A percentile compares a stretch with the other conserved stretches of the same genome.
Evolutionary conservation across 2,797 vertebrate genomes (phyloP).

Genomic region (Natrix natrix): DNA sequence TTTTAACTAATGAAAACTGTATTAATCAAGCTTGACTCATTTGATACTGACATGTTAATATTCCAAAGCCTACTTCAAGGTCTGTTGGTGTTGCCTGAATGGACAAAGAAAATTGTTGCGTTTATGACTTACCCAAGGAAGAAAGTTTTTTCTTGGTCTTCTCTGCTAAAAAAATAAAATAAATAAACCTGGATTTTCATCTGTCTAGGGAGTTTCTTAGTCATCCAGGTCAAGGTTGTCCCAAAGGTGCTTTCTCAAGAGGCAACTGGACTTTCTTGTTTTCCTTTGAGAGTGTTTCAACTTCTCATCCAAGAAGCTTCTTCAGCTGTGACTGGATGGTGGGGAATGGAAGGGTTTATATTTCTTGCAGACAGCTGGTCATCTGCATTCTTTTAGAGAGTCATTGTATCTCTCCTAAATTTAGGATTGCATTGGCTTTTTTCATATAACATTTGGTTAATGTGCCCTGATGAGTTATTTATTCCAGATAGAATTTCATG

Average conservation of each 20-base stretch:
- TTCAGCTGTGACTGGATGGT: too few species aligned
- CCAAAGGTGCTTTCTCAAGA: background rate
- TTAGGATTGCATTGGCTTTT: too few species aligned
- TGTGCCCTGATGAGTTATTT: background rate
- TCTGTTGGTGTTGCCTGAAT: background rate
- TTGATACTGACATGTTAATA: conserved; percentile 43
- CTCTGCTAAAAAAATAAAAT: conserved; percentile 7
- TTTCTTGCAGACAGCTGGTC: too few species aligned
- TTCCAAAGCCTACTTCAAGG: conserved; percentile 35
- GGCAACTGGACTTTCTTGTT: background rate
- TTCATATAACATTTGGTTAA: background rate
- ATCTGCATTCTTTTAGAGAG: too few species aligned
- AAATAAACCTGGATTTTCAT: conserved; percentile 5
- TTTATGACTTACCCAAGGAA: background rate
- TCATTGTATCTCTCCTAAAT: too few species aligned
- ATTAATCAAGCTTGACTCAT: conserved; percentile 45
- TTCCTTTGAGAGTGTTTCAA: background rate
- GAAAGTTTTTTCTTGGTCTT: conserved; percentile 20
- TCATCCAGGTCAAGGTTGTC: background rate
- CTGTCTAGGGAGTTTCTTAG: background rate
- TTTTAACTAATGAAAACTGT: conserved; percentile 52
- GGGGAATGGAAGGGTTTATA: too few species aligned
- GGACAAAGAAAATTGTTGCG: conserved; percentile 7
- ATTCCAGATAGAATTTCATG: background rate
- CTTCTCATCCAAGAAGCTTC: background rate